Evolutionary conservation across 2,888 invertebrate species (phyloP).

Genomic region (Drosophila falleni): DNA sequence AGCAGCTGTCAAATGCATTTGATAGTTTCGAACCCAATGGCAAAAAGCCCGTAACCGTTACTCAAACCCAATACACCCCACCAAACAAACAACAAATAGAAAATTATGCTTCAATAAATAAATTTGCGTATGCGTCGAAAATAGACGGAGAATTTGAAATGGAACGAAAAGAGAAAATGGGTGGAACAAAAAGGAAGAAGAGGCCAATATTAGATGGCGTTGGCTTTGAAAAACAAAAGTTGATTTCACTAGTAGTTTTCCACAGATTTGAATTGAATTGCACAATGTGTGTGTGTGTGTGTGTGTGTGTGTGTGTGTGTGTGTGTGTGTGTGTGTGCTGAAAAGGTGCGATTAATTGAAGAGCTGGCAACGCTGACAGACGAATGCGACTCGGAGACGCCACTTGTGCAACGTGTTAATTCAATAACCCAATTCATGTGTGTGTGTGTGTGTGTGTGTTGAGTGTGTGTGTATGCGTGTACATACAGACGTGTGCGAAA

Average conservation of each 20-base stretch:
- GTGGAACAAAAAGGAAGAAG: background rate
- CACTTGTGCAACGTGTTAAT: slow-evolving; percentile 53
- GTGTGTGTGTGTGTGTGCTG: slow-evolving; percentile 35
- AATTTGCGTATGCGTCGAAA: slow-evolving; percentile 45
- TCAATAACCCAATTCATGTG: slow-evolving; percentile 49
- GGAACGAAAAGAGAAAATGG: background rate
- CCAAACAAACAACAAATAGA: slow-evolving; percentile 53
- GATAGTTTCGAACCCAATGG: slow-evolving; percentile 62
- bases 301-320: slow-evolving; percentile 23
- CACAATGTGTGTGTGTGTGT: background rate
- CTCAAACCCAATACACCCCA: background rate
- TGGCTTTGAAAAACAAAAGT: slow-evolving; percentile 50
- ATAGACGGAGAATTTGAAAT: background rate
- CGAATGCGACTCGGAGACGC: slow-evolving; percentile 7
- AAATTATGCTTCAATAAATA: slow-evolving; percentile 79
- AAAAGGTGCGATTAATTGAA: slow-evolving; percentile 83
- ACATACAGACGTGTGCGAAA: no score
- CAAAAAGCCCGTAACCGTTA: background rate
- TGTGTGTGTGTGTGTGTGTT: background rate
- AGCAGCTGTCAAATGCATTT: slow-evolving; percentile 77
- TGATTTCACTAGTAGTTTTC: slow-evolving; percentile 63
- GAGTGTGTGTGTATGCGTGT: slow-evolving; percentile 9
- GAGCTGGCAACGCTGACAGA: slow-evolving; percentile 47
- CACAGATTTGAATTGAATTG: slow-evolving; percentile 60
- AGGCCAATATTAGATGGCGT: slow-evolving; percentile 11